phyloP scores from a whole-genome alignment of 1,140 invertebrate species.

The Eriosoma lanigerum region DNA sequence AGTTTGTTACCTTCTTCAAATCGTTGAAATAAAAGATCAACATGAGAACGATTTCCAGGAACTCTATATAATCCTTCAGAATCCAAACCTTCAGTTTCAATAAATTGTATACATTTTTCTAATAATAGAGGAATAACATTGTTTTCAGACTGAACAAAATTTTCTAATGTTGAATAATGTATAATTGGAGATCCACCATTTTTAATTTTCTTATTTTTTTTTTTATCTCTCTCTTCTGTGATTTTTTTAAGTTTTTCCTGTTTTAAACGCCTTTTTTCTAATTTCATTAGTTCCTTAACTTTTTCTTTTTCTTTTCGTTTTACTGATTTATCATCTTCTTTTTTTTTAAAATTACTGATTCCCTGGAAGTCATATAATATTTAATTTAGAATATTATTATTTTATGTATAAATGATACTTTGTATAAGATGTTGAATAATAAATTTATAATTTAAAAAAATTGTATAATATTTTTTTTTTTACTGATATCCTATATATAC shows the following conservation, averaged over 20 bases:
- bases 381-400: constrained; percentile 47
- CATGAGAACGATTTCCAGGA: constrained; percentile 91
- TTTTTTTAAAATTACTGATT: constrained; percentile 65
- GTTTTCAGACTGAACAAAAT: constrained; percentile 74
- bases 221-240: constrained; percentile 73
- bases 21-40: constrained; percentile 86
- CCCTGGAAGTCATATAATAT: constrained; percentile 59
- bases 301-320: constrained; percentile 73
- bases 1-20: constrained; percentile 88
- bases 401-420: too few relatives aligned
- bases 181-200: constrained; percentile 60
- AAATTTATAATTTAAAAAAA: too few relatives aligned
- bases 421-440: too few relatives aligned
- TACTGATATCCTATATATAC: too few relatives aligned
- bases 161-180: constrained; percentile 61
- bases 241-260: constrained; percentile 72
- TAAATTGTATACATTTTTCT: constrained; percentile 91
- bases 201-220: constrained; percentile 67
- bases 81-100: constrained; percentile 91
- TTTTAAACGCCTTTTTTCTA: constrained; percentile 72
- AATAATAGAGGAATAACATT: constrained; percentile 87
- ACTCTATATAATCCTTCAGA: constrained; percentile 96
- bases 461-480: too few relatives aligned
- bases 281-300: constrained; percentile 75
- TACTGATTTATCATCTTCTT: constrained; percentile 68